Base-by-base conservation (phyloP, 2,113 vertebrate genomes). In the Macroglossus sobrinus region DNA sequence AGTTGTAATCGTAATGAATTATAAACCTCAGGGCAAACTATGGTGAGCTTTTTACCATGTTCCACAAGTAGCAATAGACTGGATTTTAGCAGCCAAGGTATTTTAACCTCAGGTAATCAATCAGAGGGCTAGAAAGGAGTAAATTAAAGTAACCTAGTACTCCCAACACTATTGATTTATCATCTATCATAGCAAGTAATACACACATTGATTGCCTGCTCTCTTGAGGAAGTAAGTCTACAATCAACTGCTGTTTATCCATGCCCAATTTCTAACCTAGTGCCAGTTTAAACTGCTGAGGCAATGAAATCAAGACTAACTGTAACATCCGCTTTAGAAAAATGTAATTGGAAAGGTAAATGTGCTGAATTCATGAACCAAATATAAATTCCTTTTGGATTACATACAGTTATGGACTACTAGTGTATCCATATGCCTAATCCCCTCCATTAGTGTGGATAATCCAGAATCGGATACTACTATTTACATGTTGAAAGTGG, bases 321-420 rank as follows among this genome's bases (percentile, higher is more conserved):
- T 87, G 81, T 93, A 93, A 91, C 68, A 57, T 89, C 95, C 12
- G 0, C 61, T 92, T 94, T 74, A 91, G 64, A 93, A 88, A 95
- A 95, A 78, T 45, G 53, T 82, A 89, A 87, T 75, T 93, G 81
- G 47, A 86, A 93, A 71, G 43, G 57, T 94, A 95, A 87, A 87
- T 87, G 76, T 64, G 30, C 43, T 92, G 15, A 45, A 84, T 66
- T 84, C 59, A 80, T 30, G 43, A 96, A 43, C 75, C 86, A 95
- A 94, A 55, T 84, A 93, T 84, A 91, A 96, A 97, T 96, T 91
- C 87, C 64, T 94, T 94, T 76, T 87, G 30, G 45, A 93, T 95
- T 94, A 95, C 78, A 43, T n/a, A 3, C 11, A 47, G 33, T 72
- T 90, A 38, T 55, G 71, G 71, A 97, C 94, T 94, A 88, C 59